phyloP scores from a whole-genome alignment of 2,888 invertebrate species.

The Halictus ligatus region DNA sequence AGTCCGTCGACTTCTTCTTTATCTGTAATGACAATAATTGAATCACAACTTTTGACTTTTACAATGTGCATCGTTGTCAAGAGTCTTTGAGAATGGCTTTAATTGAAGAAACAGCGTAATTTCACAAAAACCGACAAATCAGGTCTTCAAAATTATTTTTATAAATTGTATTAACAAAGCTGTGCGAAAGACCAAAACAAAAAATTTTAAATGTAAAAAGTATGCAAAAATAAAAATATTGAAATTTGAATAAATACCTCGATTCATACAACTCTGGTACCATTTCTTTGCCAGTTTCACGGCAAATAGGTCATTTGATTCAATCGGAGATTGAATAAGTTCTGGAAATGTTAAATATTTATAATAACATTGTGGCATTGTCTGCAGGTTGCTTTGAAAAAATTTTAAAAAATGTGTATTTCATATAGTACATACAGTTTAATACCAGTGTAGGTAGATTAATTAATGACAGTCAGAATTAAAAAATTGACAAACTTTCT shows the following conservation, averaged over 20 bases:
- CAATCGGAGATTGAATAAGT: neutral
- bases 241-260: conserved; percentile 55
- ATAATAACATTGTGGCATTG: neutral
- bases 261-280: conserved; percentile 72
- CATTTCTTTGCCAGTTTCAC: conserved; percentile 73
- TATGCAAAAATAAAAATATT: neutral
- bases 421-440: neutral
- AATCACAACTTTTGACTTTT: neutral
- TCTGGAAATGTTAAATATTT: neutral
- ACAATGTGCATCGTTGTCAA: neutral
- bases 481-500: neutral
- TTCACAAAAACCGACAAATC: no score
- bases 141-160: no score
- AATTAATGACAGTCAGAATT: neutral
- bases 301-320: conserved; percentile 66
- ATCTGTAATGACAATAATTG: conserved; percentile 33
- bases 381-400: neutral
- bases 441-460: neutral
- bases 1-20: conserved; percentile 63
- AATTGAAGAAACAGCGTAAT: no score
- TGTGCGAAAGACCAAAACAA: no score
- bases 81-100: no score
- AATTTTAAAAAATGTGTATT: neutral
- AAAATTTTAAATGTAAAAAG: no score
- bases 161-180: no score